Conservation (phyloP, 2,113 vertebrate species). For the Glaucidium brasilianum region DNA sequence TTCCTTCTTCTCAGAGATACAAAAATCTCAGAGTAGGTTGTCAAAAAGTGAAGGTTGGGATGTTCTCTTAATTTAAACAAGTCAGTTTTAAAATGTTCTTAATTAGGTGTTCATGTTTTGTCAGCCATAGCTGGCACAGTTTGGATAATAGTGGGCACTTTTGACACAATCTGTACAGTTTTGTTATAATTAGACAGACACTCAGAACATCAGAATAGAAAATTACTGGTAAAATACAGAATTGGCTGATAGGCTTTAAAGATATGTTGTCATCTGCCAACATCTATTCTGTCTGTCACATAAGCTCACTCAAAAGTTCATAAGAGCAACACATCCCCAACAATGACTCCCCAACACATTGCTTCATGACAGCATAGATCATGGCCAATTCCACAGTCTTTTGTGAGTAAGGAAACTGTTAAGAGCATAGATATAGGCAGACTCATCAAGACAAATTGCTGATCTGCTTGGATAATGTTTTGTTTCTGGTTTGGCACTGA, state of each 20-base stretch:
- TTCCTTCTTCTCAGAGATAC: not conserved
- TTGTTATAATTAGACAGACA: slow-evolving; percentile 12
- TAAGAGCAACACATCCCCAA: not conserved
- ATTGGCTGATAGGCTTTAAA: not conserved
- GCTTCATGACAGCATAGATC: not conserved
- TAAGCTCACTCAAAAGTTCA: not conserved
- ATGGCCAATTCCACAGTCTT: not conserved
- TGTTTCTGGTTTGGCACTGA: not conserved
- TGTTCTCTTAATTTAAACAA: not conserved
- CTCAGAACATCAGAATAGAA: not conserved
- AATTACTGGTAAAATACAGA: not conserved
- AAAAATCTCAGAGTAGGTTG: not conserved
- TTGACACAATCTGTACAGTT: not conserved
- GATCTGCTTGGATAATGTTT: not conserved
- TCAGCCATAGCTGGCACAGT: not conserved
- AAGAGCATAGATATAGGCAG: not conserved
- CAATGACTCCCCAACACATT: not conserved
- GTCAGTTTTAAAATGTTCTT: not conserved
- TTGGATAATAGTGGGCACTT: slow-evolving; percentile 1
- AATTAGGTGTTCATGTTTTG: slow-evolving; percentile 21
- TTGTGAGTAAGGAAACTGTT: not conserved
- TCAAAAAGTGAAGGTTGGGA: not conserved
- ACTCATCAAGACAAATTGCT: not conserved
- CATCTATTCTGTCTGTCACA: not conserved
- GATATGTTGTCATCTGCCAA: not conserved